Evolutionary conservation across 2,113 vertebrate species (phyloP), one percentile per base, ranked within the genome.

Genomic region (Macquaria australasica): DNA sequence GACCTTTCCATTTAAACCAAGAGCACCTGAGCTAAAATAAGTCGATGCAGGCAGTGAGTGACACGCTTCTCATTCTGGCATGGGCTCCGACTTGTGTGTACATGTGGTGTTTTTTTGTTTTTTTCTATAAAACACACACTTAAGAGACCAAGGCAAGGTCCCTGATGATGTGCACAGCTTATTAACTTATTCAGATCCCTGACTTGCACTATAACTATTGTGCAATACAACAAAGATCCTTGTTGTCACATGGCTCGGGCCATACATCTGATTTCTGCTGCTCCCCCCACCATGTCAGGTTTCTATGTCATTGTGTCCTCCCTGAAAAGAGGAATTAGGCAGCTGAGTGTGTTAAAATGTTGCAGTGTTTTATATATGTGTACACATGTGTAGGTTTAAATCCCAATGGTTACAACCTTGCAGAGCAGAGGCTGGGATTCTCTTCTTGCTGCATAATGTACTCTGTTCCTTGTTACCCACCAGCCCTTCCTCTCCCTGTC

Each of bases 151-250:
- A 60, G 28, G 18, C 41, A 31, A 82, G 81, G 69, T 77, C 51
- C 45, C 48, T 16, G 59, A 76, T 34, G 58, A 81, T 55, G 83
- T 53, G 31, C 64, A 25, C 31, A 43, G 79, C 56, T 79, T 51
- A 70, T 88, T 75, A 79, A 63, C 76, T 68, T 58, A 87, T 79
- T 83, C 48, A 81, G 71, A 79, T 71, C n/a, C 67, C 34, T 2
- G 48, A 34, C 48, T 56, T 77, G 62, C n/a, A 68, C 45, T n/a
- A 43, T 55, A 77, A 67, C 59, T 51, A 41, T 31, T 66, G 51
- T 59, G n/a, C 7, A 50, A 53, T 59, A 41, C 59, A 60, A 75
- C 48, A 50, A 50, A 50, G 48, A 14, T 50, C 48, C 48, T 50
- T 18, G 48, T 16, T 18, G 8, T 69, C 59, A 59, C 58, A 12